These are phyloP conservation scores for Spilarctia lutea DNA, from an alignment of 2,888 invertebrate genomes.

Conservation along the genomic window DNA sequence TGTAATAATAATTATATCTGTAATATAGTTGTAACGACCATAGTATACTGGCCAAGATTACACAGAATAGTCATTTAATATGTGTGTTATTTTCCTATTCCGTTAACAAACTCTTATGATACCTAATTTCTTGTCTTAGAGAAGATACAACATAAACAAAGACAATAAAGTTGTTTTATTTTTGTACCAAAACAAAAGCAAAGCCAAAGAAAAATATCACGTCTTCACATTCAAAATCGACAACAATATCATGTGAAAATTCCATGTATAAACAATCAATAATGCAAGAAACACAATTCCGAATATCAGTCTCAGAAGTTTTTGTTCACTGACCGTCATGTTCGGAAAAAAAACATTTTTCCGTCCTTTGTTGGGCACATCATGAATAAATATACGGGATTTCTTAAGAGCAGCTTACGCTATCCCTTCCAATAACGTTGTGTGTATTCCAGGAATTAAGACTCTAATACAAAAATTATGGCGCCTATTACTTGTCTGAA, in stretches of 20 bases:
- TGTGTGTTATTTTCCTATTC: not conserved
- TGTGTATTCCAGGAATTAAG: slow-evolving; percentile 48
- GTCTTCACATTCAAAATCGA: slow-evolving; percentile 11
- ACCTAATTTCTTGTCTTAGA: not conserved
- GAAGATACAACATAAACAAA: not conserved
- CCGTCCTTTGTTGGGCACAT: slow-evolving; percentile 54
- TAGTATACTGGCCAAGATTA: not conserved
- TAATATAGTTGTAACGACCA: too few species aligned
- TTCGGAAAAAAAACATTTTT: slow-evolving; percentile 41
- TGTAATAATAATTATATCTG: too few species aligned
- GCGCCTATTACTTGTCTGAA: slow-evolving; percentile 17
- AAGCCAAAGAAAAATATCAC: slow-evolving; percentile 19
- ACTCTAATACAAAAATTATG: slow-evolving; percentile 42
- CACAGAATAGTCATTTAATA: not conserved
- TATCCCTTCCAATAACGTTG: slow-evolving; percentile 58
- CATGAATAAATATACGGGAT: slow-evolving; percentile 67
- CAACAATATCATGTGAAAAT: slow-evolving; percentile 25
- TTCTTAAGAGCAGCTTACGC: slow-evolving; percentile 55
- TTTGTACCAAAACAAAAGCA: not conserved
- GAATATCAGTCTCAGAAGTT: slow-evolving; percentile 37
- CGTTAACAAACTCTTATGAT: not conserved
- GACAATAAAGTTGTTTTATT: not conserved
- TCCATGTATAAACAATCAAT: slow-evolving; percentile 43
- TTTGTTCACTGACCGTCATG: slow-evolving; percentile 43
- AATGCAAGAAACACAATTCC: slow-evolving; percentile 38